Evolutionary conservation across 2,888 invertebrate genomes (phyloP), one percentile per base, ranked within the genome.

Genomic region (Pteria penguin): DNA sequence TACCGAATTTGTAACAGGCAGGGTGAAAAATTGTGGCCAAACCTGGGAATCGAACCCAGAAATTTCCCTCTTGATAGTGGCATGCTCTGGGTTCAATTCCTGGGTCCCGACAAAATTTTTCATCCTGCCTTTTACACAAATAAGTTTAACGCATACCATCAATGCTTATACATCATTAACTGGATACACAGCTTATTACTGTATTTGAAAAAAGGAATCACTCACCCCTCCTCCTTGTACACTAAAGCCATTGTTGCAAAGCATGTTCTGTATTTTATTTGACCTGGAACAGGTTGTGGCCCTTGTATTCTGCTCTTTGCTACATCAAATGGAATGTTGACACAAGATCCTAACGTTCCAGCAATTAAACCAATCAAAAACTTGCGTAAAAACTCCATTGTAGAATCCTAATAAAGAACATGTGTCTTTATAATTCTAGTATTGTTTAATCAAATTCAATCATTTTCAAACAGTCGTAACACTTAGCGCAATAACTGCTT

Each of bases 231-330:
- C 92, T 96, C 97, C 80, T 92, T 94, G 88, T 96, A 96, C 18
- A 98, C 95, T 70, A 95, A 93, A 0, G 88, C 87, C 58, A 98
- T 94, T 0, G 97, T 94, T 33, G 94, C 94, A 62, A 96, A 92
- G 0, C 97, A 97, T 27, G 95, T 94, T 45, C 93, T 94, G 90
- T 98, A 98, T 89, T 97, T 96, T 63, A 96, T 94, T 78, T 94
- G 86, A 0, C 95, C 95, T 0, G 94, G 92, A 1, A 94, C 92
- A 0, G 96, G 96, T 91, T 97, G 97, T 0, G 97, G 97, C 0
- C 97, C 98, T 92, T 98, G 98, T 84, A 98, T 98, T 70, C 98
- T 94, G 84, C 97, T 97, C 92, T 98, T 98, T 29, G 97, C 98
- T 32, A 98, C 98, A 91, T 98, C 98, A 92, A 98, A 98, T 4